phyloP scores from a whole-genome alignment of 2,113 vertebrate genomes.

The Capreolus pygargus region DNA sequence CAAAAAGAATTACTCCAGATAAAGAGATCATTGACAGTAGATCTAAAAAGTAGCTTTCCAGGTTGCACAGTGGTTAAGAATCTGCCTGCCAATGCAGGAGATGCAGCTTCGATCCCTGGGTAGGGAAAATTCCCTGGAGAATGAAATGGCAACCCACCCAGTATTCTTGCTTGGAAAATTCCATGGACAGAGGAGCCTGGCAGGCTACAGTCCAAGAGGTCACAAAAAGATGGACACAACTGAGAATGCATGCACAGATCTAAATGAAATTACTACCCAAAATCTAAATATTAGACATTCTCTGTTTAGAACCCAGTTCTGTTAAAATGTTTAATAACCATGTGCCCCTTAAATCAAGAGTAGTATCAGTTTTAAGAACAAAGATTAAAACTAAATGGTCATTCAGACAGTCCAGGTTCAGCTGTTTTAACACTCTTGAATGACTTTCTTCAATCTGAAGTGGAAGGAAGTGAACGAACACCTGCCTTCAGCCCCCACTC shows the following conservation, averaged over 20 bases:
- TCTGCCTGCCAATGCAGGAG: background rate
- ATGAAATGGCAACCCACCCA: background rate
- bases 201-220: background rate
- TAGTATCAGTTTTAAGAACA: background rate
- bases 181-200: background rate
- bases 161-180: background rate
- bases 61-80: background rate
- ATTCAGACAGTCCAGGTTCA: background rate
- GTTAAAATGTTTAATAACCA: background rate
- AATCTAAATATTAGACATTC: background rate
- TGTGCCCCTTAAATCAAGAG: background rate
- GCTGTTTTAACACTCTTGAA: background rate
- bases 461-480: background rate
- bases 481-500: background rate
- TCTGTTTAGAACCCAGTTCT: background rate
- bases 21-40: background rate
- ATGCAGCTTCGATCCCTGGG: background rate
- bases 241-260: background rate
- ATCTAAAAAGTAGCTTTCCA: background rate
- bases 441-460: background rate
- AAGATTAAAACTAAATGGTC: background rate
- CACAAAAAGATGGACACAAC: background rate
- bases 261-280: background rate
- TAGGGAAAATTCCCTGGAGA: background rate
- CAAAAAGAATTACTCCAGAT: background rate